Conservation (phyloP, 2,888 invertebrate genomes). For the Coenonympha arcania region DNA sequence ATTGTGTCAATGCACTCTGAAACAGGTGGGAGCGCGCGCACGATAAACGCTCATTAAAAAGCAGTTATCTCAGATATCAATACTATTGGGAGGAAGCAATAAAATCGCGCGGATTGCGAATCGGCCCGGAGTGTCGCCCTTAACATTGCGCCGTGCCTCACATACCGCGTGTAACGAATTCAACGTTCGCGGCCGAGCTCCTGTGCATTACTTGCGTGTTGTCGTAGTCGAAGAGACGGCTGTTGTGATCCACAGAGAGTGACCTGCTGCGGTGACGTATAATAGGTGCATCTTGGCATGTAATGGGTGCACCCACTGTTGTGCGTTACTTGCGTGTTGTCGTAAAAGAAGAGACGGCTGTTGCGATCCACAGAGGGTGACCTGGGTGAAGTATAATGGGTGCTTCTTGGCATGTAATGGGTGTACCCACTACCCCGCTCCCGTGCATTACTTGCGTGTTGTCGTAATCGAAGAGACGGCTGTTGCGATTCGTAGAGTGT, state of each 20-base stretch:
- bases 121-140: slow-evolving; percentile 25
- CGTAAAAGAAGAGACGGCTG: too few species aligned
- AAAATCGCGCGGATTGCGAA: slow-evolving; percentile 31
- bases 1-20: slow-evolving; percentile 11
- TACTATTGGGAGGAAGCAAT: slow-evolving; percentile 32
- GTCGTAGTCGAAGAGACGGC: slow-evolving; percentile 3
- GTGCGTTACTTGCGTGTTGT: too few species aligned
- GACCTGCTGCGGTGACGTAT: too few species aligned
- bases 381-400: too few species aligned
- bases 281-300: slow-evolving; percentile 22
- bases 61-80: slow-evolving; percentile 19
- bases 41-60: slow-evolving; percentile 13
- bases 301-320: not conserved
- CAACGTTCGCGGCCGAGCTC: slow-evolving; percentile 24
- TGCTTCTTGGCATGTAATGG: too few species aligned
- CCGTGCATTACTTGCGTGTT: too few species aligned
- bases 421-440: too few species aligned
- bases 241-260: too few species aligned
- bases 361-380: too few species aligned
- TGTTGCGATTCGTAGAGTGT: too few species aligned
- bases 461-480: too few species aligned
- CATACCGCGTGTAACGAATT: slow-evolving; percentile 32
- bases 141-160: slow-evolving; percentile 31
- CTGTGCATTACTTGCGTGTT: slow-evolving; percentile 26
- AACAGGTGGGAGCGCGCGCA: slow-evolving; percentile 11